Evolutionary conservation across 1,140 invertebrate genomes (phyloP).

Genomic region (Halictus rubicundus): DNA sequence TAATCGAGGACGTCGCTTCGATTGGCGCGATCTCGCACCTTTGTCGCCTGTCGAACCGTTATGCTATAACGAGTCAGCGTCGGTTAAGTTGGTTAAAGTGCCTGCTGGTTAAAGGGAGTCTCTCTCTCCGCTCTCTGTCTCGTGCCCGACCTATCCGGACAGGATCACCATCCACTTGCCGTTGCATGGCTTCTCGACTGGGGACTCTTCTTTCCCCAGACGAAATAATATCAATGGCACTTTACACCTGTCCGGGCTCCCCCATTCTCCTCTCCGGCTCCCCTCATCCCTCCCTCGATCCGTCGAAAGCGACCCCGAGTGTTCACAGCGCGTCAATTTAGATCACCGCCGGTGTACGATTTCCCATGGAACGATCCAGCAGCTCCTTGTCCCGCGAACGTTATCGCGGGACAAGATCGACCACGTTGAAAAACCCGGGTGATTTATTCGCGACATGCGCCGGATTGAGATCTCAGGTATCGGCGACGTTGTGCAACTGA

Average conservation of each 20-base stretch:
- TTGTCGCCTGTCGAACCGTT: slow-evolving; percentile 67
- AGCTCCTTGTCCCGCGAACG: not conserved
- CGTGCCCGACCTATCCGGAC: not conserved
- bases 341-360: not conserved
- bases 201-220: not conserved
- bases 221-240: slow-evolving; percentile 20
- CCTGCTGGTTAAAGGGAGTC: slow-evolving; percentile 49
- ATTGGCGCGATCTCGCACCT: slow-evolving; percentile 65
- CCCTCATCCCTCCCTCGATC: not conserved
- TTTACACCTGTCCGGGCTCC: not conserved
- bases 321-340: not conserved
- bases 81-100: slow-evolving; percentile 57
- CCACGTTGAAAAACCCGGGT: slow-evolving; percentile 1
- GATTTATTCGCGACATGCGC: slow-evolving; percentile 30
- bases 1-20: slow-evolving; percentile 69
- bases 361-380: not conserved
- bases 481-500: slow-evolving; percentile 11
- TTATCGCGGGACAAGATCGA: slow-evolving; percentile 18
- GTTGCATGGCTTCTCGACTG: not conserved
- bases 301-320: not conserved
- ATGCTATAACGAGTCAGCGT: slow-evolving; percentile 69
- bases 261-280: not conserved
- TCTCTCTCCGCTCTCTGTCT: not conserved
- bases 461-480: slow-evolving; percentile 10
- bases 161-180: slow-evolving; percentile 14